Conservation (phyloP, 2,888 invertebrate species). For the Escarpia spicata region DNA sequence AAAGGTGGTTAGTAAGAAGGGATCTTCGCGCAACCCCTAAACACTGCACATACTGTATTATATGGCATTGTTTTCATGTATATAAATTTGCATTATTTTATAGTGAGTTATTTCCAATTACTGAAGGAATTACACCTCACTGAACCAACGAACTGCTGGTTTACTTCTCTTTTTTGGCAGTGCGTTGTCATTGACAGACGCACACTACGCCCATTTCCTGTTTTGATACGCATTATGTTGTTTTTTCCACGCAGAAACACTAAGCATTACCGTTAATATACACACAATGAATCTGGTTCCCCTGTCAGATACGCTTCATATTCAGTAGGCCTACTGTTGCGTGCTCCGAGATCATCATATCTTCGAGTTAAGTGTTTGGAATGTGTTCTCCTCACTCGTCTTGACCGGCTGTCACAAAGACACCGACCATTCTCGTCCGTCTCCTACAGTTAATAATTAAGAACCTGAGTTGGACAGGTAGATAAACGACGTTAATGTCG, state of each 20-base stretch:
- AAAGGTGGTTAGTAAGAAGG: too few species aligned
- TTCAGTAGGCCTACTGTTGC: not conserved
- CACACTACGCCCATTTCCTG: not conserved
- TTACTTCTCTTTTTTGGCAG: not conserved
- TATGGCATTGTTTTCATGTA: too few species aligned
- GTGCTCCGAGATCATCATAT: not conserved
- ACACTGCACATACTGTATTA: too few species aligned
- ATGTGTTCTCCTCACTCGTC: not conserved
- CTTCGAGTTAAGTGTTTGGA: not conserved
- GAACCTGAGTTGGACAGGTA: not conserved
- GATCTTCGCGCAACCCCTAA: too few species aligned
- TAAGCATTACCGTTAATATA: not conserved
- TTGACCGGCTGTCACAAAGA: not conserved
- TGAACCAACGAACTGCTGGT: not conserved
- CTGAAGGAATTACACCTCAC: not conserved
- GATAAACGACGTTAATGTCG: not conserved
- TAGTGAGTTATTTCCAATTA: not conserved
- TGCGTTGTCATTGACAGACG: not conserved
- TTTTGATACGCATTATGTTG: not conserved
- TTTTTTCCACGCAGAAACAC: not conserved
- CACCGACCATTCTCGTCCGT: not conserved
- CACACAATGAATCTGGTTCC: not conserved
- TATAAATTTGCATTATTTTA: too few species aligned
- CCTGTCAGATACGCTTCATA: not conserved
- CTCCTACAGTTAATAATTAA: not conserved